phyloP scores from a whole-genome alignment of 2,797 vertebrate species.

The Bradypodion pumilum region DNA sequence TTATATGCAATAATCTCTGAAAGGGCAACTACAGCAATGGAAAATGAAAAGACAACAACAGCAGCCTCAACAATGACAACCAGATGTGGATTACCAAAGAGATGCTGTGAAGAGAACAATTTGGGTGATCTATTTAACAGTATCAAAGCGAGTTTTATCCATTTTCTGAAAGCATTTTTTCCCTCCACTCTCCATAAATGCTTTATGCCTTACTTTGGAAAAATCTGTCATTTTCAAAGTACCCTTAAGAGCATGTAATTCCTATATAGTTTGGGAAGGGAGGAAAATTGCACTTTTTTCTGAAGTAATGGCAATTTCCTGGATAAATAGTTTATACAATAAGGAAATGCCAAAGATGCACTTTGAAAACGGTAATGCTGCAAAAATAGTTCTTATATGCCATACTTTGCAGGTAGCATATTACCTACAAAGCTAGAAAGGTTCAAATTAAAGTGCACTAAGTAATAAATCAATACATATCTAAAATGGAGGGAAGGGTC shows the following conservation, averaged over 20 bases:
- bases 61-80: constrained; percentile 5
- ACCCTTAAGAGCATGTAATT: constrained; percentile 70
- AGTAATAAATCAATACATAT: constrained; percentile 49
- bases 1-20: constrained; percentile 52
- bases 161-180: constrained; percentile 54
- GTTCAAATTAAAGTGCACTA: constrained; percentile 52
- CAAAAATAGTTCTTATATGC: constrained; percentile 41
- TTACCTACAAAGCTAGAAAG: constrained; percentile 49
- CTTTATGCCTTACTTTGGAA: constrained; percentile 69
- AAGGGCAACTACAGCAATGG: constrained; percentile 48
- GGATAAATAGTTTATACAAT: constrained; percentile 76
- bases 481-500: neutral
- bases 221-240: constrained; percentile 72
- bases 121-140: constrained; percentile 64
- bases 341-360: constrained; percentile 65
- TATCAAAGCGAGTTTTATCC: constrained; percentile 45
- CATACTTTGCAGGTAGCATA: constrained; percentile 21
- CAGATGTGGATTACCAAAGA: constrained; percentile 37
- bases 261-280: constrained; percentile 59
- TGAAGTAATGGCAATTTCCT: constrained; percentile 76
- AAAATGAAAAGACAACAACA: constrained; percentile 62
- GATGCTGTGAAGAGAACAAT: constrained; percentile 55
- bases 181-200: constrained; percentile 51
- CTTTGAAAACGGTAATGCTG: constrained; percentile 56
- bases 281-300: constrained; percentile 61